Percentiles rank a stretch among this genome's conserved stretches.
Conservation (phyloP, 2,888 invertebrate species). For the Autographa gamma region DNA sequence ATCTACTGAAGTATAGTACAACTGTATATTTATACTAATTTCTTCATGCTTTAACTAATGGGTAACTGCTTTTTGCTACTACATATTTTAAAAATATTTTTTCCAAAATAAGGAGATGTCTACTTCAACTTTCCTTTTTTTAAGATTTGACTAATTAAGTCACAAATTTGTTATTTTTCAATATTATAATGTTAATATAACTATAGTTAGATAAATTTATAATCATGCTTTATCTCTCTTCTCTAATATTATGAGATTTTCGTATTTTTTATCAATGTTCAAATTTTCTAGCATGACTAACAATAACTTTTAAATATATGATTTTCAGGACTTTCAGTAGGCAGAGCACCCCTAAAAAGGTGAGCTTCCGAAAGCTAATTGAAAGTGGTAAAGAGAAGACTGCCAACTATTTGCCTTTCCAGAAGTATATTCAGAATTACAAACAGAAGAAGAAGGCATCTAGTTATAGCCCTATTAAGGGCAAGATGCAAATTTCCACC, state of each 20-base stretch:
- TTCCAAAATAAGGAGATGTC: too few species aligned
- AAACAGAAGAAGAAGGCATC: conserved; percentile 79
- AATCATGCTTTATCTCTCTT: background rate
- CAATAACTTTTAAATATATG: conserved; percentile 8
- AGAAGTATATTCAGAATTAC: conserved; percentile 82
- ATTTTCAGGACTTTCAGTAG: conserved; percentile 76
- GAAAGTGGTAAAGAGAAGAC: conserved; percentile 84
- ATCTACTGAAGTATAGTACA: conserved; percentile 56
- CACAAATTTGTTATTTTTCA: background rate
- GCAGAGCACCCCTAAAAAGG: conserved; percentile 85
- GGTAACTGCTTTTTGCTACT: conserved; percentile 55
- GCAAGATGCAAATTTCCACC: conserved; percentile 76
- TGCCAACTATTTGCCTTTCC: conserved; percentile 91
- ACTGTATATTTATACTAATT: conserved; percentile 46
- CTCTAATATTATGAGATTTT: background rate
- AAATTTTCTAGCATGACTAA: background rate
- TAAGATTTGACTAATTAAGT: background rate
- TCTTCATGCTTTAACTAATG: conserved; percentile 57
- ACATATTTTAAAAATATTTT: background rate
- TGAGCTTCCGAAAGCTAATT: conserved; percentile 83
- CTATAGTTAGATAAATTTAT: background rate
- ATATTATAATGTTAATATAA: background rate
- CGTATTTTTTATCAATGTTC: background rate
- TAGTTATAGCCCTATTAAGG: conserved; percentile 80
- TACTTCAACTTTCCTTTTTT: too few species aligned